Percentiles rank a stretch among this genome's conserved stretches.
Evolutionary conservation across 2,888 invertebrate genomes (phyloP).

Genomic region (Teinopalpus imperialis): DNA sequence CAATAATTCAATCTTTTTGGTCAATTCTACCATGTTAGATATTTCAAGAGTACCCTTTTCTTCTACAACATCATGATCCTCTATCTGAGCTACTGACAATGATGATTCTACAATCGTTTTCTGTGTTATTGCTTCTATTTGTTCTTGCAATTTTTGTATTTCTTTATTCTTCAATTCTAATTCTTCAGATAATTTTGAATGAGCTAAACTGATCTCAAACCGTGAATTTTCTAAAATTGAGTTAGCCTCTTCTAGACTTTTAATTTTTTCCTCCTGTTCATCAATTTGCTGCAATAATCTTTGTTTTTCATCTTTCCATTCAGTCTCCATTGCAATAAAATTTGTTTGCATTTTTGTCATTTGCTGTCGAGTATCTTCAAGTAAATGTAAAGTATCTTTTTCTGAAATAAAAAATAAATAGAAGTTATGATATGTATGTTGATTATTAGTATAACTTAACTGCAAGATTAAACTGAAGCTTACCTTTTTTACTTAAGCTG

Average conservation of each 20-base stretch:
- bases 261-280: slow-evolving; percentile 79
- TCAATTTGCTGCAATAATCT: slow-evolving; percentile 78
- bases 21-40: slow-evolving; percentile 63
- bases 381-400: slow-evolving; percentile 86
- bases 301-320: slow-evolving; percentile 86
- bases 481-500: slow-evolving; percentile 85
- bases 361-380: slow-evolving; percentile 91
- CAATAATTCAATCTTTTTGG: slow-evolving; percentile 76
- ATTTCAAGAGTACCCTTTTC: slow-evolving; percentile 83
- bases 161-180: slow-evolving; percentile 72
- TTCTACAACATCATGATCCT: slow-evolving; percentile 69
- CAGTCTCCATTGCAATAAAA: slow-evolving; percentile 86
- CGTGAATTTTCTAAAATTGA: slow-evolving; percentile 71
- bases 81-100: slow-evolving; percentile 24
- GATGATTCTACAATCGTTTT: no score
- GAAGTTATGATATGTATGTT: no score
- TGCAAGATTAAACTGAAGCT: no score
- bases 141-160: slow-evolving; percentile 58
- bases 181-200: slow-evolving; percentile 79
- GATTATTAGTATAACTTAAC: no score
- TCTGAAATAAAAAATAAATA: slow-evolving; percentile 53
- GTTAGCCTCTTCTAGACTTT: slow-evolving; percentile 80
- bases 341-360: slow-evolving; percentile 91
- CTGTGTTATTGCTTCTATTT: slow-evolving; percentile 46
- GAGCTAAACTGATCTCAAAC: slow-evolving; percentile 74